These are phyloP conservation scores for Suncus etruscus DNA, from an alignment of 2,113 vertebrate genomes.

Conservation along the genomic window DNA sequence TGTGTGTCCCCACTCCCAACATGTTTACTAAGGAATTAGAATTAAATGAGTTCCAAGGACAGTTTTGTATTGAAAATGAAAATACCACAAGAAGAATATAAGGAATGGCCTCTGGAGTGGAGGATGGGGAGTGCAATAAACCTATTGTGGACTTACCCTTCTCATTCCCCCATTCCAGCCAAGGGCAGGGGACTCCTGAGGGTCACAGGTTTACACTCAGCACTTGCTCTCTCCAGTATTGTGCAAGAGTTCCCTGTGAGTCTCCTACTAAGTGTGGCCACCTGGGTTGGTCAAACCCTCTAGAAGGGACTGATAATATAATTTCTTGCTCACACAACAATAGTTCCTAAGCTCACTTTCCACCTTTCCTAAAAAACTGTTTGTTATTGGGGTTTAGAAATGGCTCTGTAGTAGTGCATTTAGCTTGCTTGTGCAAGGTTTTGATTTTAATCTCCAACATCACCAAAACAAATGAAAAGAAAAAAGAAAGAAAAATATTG, in stretches of 20 bases:
- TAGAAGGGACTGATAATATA: background rate
- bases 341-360: background rate
- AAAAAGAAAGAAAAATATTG: background rate
- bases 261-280: too few species aligned
- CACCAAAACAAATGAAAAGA: too few species aligned
- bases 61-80: constrained; percentile 1
- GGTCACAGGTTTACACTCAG: background rate
- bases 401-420: too few species aligned
- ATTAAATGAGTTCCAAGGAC: background rate
- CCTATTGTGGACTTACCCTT: background rate
- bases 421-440: too few species aligned
- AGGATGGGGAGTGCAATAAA: background rate
- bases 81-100: background rate
- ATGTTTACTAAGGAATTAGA: constrained; percentile 43
- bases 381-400: too few species aligned
- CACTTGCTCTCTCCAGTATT: background rate
- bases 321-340: background rate
- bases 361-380: background rate
- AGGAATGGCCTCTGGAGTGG: background rate
- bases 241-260: background rate
- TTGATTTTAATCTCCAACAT: too few species aligned
- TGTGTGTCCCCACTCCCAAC: background rate
- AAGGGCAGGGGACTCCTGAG: background rate
- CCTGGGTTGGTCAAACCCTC: background rate
- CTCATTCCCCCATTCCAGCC: rapidly evolving